Evolutionary conservation across 2,797 vertebrate species (phyloP).

Genomic region (Phrynocephalus forsythii): DNA sequence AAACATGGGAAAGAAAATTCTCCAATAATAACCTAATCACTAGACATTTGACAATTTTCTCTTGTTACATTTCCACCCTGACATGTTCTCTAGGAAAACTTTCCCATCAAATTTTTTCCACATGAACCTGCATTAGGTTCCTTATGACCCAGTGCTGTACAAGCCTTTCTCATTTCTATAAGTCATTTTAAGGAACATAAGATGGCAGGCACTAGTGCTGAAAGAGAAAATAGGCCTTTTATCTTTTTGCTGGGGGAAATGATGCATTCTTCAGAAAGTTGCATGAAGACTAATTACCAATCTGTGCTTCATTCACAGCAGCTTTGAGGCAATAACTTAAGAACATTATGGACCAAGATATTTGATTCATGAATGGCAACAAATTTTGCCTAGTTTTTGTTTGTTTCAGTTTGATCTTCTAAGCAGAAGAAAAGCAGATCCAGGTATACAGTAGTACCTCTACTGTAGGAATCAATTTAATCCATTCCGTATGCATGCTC

Average conservation of each 20-base stretch:
- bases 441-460: slow-evolving; percentile 20
- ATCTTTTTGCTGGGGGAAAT: slow-evolving; percentile 30
- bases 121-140: neutral
- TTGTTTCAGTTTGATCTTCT: slow-evolving; percentile 40
- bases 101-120: neutral
- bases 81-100: too few relatives aligned
- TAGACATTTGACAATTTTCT: neutral
- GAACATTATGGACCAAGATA: slow-evolving; percentile 47
- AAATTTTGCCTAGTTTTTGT: slow-evolving; percentile 45
- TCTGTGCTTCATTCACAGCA: slow-evolving; percentile 66
- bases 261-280: slow-evolving; percentile 41
- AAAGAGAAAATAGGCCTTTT: slow-evolving; percentile 30
- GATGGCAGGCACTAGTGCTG: slow-evolving; percentile 25
- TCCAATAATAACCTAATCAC: neutral
- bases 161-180: neutral
- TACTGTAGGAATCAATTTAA: too few relatives aligned
- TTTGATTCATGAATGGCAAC: slow-evolving; percentile 47
- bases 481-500: too few relatives aligned
- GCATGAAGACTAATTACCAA: slow-evolving; percentile 52
- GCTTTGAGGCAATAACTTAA: slow-evolving; percentile 67
- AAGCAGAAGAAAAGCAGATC: slow-evolving; percentile 61
- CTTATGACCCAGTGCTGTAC: neutral
- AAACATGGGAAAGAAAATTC: neutral
- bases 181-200: slow-evolving; percentile 24
- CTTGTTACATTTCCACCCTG: neutral